Base-by-base conservation (phyloP, 1,140 invertebrate species). In the Heliconius congener region DNA sequence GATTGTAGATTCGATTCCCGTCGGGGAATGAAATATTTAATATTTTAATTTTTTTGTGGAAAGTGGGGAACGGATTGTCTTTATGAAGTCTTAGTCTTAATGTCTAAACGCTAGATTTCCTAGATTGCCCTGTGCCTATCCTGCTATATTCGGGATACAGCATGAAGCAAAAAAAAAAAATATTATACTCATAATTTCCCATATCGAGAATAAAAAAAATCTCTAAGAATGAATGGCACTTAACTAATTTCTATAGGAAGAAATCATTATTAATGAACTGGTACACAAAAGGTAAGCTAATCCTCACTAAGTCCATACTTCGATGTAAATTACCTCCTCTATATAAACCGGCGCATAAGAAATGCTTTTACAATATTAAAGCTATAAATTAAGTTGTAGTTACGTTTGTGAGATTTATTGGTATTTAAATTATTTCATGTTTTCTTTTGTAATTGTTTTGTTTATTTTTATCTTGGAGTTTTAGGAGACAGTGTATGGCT, bases 311-410 rank as follows among this genome's bases (percentile, higher is more conserved):
- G 60, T 30, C 60, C 60, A 66, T 30, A 66, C 60, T 66, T 66
- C 60, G 60, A 66, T 66, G 60, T 30, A 66, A 66, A 66, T 66
- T 66, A 66, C 60, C 23, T 27, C n/a, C 8, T 9, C 11, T 30
- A 66, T 13, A 66, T 74, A 71, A 79, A 79, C 34, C 42, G 42
- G 71, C 18, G 19, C 34, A 3, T 71, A 71, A 79, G 57, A 74
- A 79, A 74, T 52, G 78, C 78, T 79, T 66, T 79, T 74, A 79
- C 78, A 74, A 71, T 76, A 80, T 80, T 76, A 76, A 80, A 76
- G 74, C 71, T 71, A 80, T 80, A 80, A 80, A 80, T 80, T 73
- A 76, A 60, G n/a, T 73, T 73, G 74, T 80, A 80, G 74, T 73
- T 73, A 80, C 70, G 37, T 60, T 27, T 66, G 37, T 19, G n/a